Conservation (phyloP, 2,797 vertebrate genomes). For the Pseudomugil gertrudae region DNA sequence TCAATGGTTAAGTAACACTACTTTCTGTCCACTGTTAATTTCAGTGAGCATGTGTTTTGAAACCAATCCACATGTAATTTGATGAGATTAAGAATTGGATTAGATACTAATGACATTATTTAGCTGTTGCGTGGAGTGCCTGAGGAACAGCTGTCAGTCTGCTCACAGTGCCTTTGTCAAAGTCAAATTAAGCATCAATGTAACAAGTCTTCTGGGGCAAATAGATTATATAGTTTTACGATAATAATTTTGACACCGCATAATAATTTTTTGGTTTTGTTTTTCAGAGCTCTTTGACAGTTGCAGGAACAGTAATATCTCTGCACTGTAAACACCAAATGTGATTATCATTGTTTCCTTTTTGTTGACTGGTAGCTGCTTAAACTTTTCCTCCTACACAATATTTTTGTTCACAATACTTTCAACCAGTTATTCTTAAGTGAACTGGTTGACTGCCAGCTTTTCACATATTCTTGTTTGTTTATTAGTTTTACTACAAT, state of each 20-base stretch:
- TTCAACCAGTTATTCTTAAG: constrained; percentile 26
- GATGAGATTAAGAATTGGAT: constrained; percentile 50
- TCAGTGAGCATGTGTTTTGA: constrained; percentile 20
- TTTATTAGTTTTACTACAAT: constrained; percentile 26
- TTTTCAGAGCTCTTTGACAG: constrained; percentile 13
- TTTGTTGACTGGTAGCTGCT: neutral
- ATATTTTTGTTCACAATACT: neutral
- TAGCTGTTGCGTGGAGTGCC: constrained; percentile 32
- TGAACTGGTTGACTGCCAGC: constrained; percentile 20
- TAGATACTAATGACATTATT: constrained; percentile 61
- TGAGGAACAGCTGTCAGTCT: constrained; percentile 67
- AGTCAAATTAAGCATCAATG: constrained; percentile 29
- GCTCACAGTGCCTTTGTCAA: constrained; percentile 36
- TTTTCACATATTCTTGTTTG: constrained; percentile 15
- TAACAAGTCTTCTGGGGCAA: constrained; percentile 23
- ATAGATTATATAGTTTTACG: constrained; percentile 29
- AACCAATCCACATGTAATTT: constrained; percentile 16
- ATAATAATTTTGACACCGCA: constrained; percentile 21
- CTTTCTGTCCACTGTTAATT: neutral
- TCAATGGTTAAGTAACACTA: neutral
- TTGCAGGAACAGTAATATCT: no score
- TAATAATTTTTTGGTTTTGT: constrained; percentile 27
- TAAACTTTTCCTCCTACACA: constrained; percentile 6
- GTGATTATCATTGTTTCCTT: constrained; percentile 52
- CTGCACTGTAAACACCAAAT: constrained; percentile 25